Percentiles rank a stretch among this genome's conserved stretches.
These are phyloP conservation scores for Hylia prasina DNA, from an alignment of 2,113 vertebrate genomes.

Conservation along the genomic window DNA sequence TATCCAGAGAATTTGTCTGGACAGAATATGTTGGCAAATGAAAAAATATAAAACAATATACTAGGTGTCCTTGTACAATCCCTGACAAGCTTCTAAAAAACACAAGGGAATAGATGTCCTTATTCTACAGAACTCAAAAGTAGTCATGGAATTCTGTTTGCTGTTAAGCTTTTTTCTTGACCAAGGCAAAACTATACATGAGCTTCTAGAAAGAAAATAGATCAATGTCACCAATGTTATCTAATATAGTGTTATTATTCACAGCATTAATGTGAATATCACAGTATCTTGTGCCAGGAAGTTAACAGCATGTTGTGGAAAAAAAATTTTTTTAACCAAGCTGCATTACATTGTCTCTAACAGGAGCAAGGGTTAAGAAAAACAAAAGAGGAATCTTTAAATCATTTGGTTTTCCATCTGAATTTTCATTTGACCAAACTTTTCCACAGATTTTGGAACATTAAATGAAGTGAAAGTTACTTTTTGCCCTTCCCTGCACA, in stretches of 20 bases:
- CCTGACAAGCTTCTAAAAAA: background rate
- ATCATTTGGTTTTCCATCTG: background rate
- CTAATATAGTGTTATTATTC: background rate
- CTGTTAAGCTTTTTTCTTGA: background rate
- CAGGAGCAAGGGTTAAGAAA: rapidly evolving
- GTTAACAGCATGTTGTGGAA: background rate
- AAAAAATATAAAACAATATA: background rate
- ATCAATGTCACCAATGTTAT: background rate
- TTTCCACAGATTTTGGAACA: background rate
- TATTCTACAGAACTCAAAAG: background rate
- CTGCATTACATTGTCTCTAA: background rate
- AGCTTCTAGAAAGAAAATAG: background rate
- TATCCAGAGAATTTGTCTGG: background rate
- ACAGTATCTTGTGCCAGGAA: background rate
- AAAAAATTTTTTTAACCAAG: background rate
- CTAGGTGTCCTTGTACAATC: background rate
- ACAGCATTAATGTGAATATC: background rate
- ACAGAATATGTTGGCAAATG: background rate
- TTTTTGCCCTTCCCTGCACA: background rate
- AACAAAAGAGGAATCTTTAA: background rate
- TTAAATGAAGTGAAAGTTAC: background rate
- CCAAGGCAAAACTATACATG: background rate
- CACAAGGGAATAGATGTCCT: background rate
- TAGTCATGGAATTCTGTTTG: background rate
- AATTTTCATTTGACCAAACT: background rate